Evolutionary conservation across 2,797 vertebrate species (phyloP).

Genomic region (Phrynocephalus forsythii): DNA sequence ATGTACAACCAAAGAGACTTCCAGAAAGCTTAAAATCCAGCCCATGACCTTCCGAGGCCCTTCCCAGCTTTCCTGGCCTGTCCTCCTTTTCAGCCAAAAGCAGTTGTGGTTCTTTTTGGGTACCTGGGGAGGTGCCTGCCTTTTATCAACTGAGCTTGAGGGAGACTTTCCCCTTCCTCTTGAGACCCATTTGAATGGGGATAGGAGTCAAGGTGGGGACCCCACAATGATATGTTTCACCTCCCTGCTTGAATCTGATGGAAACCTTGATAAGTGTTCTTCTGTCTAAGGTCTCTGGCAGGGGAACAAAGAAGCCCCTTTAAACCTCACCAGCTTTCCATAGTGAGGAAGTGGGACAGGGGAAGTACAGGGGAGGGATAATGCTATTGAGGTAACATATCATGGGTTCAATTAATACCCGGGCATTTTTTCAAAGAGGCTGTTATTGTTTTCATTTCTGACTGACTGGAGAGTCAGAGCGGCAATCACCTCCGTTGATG

Average conservation of each 20-base stretch:
- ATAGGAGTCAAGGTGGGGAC: constrained; percentile 1
- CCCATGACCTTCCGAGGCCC: constrained; percentile 16
- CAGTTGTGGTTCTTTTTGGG: constrained; percentile 30
- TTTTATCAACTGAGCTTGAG: neutral
- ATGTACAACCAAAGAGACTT: constrained; percentile 22
- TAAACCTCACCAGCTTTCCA: constrained; percentile 55
- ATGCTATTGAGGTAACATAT: constrained; percentile 60
- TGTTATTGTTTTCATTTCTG: constrained; percentile 74
- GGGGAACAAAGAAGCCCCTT: constrained; percentile 64
- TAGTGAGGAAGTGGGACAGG: constrained; percentile 29
- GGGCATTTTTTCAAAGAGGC: constrained; percentile 68
- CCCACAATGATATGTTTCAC: neutral
- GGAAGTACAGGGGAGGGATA: constrained; percentile 33
- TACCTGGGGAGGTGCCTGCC: neutral
- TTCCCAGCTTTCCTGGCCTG: neutral
- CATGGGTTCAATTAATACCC: constrained; percentile 68
- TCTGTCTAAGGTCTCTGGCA: constrained; percentile 62
- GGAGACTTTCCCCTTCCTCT: constrained; percentile 34
- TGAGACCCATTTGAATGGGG: constrained; percentile 33
- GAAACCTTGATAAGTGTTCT: constrained; percentile 59
- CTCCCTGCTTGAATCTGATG: constrained; percentile 19
- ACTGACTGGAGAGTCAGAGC: constrained; percentile 66
- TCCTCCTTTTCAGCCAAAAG: neutral
- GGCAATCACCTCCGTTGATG: constrained; percentile 65
- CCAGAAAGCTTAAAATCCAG: constrained; percentile 18